phyloP scores from a whole-genome alignment of 2,888 invertebrate genomes.

The Invenusta paracnida region DNA sequence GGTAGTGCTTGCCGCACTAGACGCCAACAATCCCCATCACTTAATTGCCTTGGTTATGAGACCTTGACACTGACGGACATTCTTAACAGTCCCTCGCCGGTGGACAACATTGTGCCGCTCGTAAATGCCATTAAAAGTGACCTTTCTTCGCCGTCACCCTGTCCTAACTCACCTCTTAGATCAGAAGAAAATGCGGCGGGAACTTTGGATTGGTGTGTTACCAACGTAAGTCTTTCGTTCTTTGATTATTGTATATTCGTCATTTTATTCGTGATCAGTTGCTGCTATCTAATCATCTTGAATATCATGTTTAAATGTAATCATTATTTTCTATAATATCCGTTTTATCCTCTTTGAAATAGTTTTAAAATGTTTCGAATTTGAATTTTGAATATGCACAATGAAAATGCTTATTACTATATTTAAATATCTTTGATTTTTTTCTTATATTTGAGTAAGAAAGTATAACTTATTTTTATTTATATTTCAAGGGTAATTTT shows the following conservation, averaged over 20 bases:
- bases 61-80: not conserved
- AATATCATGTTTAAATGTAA: not conserved
- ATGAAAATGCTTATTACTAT: no score
- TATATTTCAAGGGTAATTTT: no score
- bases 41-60: not conserved
- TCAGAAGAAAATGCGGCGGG: not conserved
- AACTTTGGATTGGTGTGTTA: constrained; percentile 11
- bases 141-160: not conserved
- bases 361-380: no score
- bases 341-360: not conserved
- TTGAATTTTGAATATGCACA: no score
- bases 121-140: not conserved
- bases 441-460: no score
- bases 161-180: not conserved
- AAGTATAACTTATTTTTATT: no score
- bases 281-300: not conserved
- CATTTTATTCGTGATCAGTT: not conserved
- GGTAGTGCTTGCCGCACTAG: not conserved
- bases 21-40: not conserved
- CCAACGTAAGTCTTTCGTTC: not conserved
- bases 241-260: not conserved
- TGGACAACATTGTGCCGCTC: not conserved
- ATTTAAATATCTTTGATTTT: no score
- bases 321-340: not conserved
- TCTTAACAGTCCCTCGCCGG: not conserved